phyloP scores from a whole-genome alignment of 2,888 invertebrate species.

The Dicranocentrus wangi region DNA sequence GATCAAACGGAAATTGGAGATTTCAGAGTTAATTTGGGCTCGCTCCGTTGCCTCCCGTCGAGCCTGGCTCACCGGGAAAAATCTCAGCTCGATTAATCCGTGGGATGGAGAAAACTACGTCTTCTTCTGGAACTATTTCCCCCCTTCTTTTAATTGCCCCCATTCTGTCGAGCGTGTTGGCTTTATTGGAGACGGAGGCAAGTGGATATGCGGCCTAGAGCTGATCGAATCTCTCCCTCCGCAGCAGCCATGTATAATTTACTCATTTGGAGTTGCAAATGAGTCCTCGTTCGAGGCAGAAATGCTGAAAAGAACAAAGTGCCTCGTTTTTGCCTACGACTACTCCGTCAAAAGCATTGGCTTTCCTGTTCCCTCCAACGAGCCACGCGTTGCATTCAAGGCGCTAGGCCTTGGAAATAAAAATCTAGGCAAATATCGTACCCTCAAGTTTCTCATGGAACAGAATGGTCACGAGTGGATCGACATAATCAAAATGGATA shows the following conservation, averaged over 20 bases:
- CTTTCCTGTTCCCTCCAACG: slow-evolving; percentile 12
- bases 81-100: slow-evolving; percentile 30
- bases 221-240: slow-evolving; percentile 29
- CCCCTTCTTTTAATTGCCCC: slow-evolving; percentile 60
- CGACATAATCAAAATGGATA: slow-evolving; percentile 8
- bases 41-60: slow-evolving; percentile 39
- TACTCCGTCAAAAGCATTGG: slow-evolving; percentile 51
- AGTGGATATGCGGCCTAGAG: slow-evolving; percentile 61
- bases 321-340: slow-evolving; percentile 56
- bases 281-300: slow-evolving; percentile 61
- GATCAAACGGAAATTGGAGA: slow-evolving; percentile 33
- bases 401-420: slow-evolving; percentile 38
- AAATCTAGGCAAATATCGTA: slow-evolving; percentile 13
- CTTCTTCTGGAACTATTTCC: slow-evolving; percentile 56
- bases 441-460: slow-evolving; percentile 10
- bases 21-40: slow-evolving; percentile 44
- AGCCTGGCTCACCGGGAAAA: slow-evolving; percentile 30
- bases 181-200: slow-evolving; percentile 56
- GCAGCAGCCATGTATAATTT: slow-evolving; percentile 63
- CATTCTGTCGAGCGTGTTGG: slow-evolving; percentile 55
- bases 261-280: slow-evolving; percentile 60
- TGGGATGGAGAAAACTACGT: slow-evolving; percentile 45
- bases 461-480: slow-evolving; percentile 28
- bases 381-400: slow-evolving; percentile 47
- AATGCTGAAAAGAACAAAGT: slow-evolving; percentile 47